Evolutionary conservation across 2,113 vertebrate species (phyloP).

Genomic region (Rattus rattus): DNA sequence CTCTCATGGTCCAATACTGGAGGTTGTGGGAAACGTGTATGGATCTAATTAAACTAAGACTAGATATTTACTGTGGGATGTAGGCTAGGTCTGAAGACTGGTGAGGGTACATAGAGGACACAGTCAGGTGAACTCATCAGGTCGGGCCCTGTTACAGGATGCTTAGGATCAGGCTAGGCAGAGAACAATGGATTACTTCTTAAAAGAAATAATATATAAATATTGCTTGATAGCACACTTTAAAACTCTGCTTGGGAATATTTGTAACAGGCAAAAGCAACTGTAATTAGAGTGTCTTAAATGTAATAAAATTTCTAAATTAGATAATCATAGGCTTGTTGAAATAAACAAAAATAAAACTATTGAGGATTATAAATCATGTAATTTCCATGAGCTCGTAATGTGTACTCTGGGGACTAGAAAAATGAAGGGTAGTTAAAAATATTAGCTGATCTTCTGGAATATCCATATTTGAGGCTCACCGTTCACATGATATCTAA

Average conservation of each 20-base stretch:
- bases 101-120: rapidly evolving
- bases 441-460: background rate
- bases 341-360: constrained; percentile 39
- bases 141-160: background rate
- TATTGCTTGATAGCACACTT: background rate
- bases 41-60: background rate
- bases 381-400: background rate
- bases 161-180: background rate
- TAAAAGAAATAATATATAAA: background rate
- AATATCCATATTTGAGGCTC: background rate
- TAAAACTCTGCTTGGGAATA: background rate
- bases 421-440: background rate
- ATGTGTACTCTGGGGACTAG: background rate
- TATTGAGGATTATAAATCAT: background rate
- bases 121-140: background rate
- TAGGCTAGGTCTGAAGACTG: background rate
- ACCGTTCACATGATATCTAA: background rate
- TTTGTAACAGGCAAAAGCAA: background rate
- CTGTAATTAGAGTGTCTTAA: background rate
- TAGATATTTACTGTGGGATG: background rate
- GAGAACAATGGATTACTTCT: background rate
- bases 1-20: background rate
- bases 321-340: background rate
- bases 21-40: background rate
- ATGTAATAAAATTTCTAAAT: background rate